Evolutionary conservation across 2,888 invertebrate genomes (phyloP), one percentile per base, ranked within the genome.

Genomic region (Aphidius colemani): DNA sequence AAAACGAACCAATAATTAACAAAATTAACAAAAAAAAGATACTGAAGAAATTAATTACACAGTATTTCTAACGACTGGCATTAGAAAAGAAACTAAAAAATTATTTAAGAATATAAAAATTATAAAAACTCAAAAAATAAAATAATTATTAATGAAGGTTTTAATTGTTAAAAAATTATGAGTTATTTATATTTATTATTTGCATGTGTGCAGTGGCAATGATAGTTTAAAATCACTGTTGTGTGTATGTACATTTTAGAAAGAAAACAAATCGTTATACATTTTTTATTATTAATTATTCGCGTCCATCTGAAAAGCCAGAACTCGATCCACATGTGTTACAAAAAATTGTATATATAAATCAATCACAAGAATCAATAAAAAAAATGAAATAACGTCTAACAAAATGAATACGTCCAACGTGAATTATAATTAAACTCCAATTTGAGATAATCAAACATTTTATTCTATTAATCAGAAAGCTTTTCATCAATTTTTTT

Each of bases 141-240:
- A 53, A 69, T 60, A 67, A 53, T 65, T 41, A 49, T 13, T 60
- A 55, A 64, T 18, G 59, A 73, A 69, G 75, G 71, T 73, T 74
- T 76, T 77, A 78, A 78, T 79, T 75, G 75, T 79, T 78, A 75
- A 75, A 74, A 4, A 30, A 30, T 72, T 74, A 72, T 67, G 64
- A 69, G 66, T 68, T 67, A 58, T 66, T 69, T 66, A 63, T 72
- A 30, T 30, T 30, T 30, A 30, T 30, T 3, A 69, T 70, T 68
- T 71, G 76, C 70, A 75, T 78, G 81, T 81, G 81, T 81, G 73
- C 80, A 81, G 81, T 81, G 81, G 81, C 77, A 77, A 67, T 69
- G 73, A 66, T 48, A 63, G 71, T 65, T 66, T 63, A 69, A 64
- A 69, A 66, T 71, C 72, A 72, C 71, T 72, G 69, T 74, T 71